These are phyloP conservation scores for Australoheros scitulus DNA, from an alignment of 2,113 vertebrate genomes.

Conservation along the genomic window DNA sequence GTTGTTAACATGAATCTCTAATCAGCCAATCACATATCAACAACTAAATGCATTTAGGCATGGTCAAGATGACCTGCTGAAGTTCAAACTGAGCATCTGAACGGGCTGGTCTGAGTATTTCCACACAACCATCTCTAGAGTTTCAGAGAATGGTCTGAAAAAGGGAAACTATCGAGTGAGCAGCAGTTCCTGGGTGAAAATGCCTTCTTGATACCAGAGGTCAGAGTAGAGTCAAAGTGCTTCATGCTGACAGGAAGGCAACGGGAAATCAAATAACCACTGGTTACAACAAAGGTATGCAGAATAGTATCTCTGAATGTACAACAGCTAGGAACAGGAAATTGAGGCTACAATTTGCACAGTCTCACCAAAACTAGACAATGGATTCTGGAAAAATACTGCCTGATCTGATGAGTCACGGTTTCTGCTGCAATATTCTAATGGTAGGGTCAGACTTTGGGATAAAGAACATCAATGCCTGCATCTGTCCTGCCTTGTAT, in stretches of 20 bases:
- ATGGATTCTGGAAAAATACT: background rate
- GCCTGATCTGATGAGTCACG: background rate
- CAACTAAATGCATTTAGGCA: background rate
- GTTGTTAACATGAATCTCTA: background rate
- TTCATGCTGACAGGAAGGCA: background rate
- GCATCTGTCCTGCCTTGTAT: too few relatives aligned
- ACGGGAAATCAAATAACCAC: background rate
- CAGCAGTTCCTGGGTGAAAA: too few relatives aligned
- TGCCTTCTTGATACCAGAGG: background rate
- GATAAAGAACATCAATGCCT: too few relatives aligned
- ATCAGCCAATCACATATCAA: background rate
- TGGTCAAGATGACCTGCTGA: background rate
- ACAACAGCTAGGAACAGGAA: background rate
- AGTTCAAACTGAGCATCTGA: background rate
- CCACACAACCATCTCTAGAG: background rate
- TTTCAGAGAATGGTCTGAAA: background rate
- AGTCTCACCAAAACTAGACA: background rate
- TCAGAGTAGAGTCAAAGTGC: background rate
- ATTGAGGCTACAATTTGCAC: background rate
- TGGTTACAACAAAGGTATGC: background rate
- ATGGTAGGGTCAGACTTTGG: background rate
- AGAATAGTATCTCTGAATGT: background rate
- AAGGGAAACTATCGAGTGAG: background rate
- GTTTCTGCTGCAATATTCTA: accelerated
- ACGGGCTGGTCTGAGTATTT: background rate